Conservation (phyloP, 2,797 vertebrate species). For the Ptychadena robeensis region DNA sequence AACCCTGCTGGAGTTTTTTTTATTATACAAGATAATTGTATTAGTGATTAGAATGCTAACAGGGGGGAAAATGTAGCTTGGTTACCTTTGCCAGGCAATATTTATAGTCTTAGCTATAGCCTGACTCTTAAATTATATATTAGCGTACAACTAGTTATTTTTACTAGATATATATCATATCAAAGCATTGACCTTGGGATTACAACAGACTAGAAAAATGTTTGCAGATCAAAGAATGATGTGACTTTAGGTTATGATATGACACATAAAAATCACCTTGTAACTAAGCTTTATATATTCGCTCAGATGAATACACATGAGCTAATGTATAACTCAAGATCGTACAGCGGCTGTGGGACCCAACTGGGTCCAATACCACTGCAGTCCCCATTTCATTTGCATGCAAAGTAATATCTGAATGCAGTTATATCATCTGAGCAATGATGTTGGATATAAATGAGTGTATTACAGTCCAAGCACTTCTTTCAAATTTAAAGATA, state of each 20-base stretch:
- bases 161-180: not conserved
- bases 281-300: not conserved
- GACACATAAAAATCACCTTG: not conserved
- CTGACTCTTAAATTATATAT: not conserved
- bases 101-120: not conserved
- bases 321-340: no score
- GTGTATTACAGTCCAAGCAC: no score
- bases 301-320: not conserved
- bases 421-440: no score
- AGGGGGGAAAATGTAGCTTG: slow-evolving; percentile 1
- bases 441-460: no score
- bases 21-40: slow-evolving; percentile 21
- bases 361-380: no score
- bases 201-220: not conserved
- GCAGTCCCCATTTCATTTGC: no score
- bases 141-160: not conserved
- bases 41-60: slow-evolving; percentile 7
- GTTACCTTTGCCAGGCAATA: not conserved
- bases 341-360: no score
- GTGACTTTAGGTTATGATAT: not conserved
- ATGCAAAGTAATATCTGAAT: no score
- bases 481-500: no score
- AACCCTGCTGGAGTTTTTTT: slow-evolving; percentile 1
- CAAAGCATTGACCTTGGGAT: not conserved
- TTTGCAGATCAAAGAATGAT: not conserved